These are phyloP conservation scores for Lepilemur ruficaudatus DNA, from an alignment of 2,797 vertebrate species.

Conservation along the genomic window DNA sequence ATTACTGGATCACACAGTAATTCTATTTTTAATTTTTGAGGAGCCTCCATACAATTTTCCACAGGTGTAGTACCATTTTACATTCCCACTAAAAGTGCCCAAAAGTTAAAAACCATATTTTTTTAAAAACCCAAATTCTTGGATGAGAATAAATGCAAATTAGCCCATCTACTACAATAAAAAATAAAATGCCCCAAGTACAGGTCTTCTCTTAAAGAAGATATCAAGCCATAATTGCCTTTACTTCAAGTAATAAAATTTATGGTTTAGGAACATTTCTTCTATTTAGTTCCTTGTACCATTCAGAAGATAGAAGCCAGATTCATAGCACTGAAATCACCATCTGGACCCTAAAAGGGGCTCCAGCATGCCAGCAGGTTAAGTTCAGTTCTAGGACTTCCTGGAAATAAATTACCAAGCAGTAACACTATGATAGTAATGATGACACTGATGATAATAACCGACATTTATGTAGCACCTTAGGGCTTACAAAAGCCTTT, in stretches of 20 bases:
- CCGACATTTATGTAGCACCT: background rate
- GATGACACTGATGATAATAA: background rate
- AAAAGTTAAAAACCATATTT: background rate
- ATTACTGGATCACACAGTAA: background rate
- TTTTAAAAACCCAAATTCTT: background rate
- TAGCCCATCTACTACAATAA: background rate
- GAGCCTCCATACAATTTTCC: background rate
- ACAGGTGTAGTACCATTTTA: background rate
- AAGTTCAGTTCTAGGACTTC: background rate
- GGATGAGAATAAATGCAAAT: background rate
- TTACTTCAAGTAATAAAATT: background rate
- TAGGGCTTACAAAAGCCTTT: too few relatives aligned
- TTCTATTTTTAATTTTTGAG: background rate
- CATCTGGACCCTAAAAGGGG: background rate
- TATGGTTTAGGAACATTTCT: background rate
- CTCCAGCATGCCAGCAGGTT: background rate
- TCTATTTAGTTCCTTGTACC: background rate
- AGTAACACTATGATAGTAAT: background rate
- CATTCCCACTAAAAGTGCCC: background rate
- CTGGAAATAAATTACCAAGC: background rate
- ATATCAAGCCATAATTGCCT: background rate
- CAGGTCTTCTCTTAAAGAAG: background rate
- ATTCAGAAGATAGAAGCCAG: background rate
- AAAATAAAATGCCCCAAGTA: background rate
- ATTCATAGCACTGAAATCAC: background rate